These are phyloP conservation scores for Eremobia ochroleuca DNA, from an alignment of 2,888 invertebrate genomes.

Conservation along the genomic window DNA sequence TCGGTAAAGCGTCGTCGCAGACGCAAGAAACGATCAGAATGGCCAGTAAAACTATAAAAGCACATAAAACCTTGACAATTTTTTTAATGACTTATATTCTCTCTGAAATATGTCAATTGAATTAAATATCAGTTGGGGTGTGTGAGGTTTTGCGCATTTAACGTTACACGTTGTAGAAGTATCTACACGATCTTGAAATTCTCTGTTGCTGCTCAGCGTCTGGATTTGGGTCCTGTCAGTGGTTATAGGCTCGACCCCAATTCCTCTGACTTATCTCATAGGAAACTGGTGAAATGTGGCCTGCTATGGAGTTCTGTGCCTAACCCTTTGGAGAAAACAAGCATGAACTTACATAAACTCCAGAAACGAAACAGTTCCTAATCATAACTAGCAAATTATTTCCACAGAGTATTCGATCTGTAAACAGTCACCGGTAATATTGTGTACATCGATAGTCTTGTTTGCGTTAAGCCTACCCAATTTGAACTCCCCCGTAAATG, in stretches of 20 bases:
- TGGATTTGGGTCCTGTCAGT: neutral
- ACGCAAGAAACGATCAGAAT: too few species aligned
- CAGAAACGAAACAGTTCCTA: neutral
- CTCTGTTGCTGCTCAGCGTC: neutral
- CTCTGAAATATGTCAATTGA: too few species aligned
- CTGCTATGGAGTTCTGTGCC: too few species aligned
- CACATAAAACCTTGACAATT: too few species aligned
- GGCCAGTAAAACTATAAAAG: too few species aligned
- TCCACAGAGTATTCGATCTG: slow-evolving; percentile 16
- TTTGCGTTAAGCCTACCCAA: slow-evolving; percentile 52
- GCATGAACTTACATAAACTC: neutral
- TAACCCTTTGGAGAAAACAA: neutral
- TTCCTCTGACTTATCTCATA: neutral
- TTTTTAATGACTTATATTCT: too few species aligned
- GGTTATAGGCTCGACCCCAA: accelerated
- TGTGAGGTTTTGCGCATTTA: too few species aligned
- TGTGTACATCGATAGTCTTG: slow-evolving; percentile 45
- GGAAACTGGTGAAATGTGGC: too few species aligned
- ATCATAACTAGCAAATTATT: slow-evolving; percentile 33
- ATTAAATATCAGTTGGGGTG: too few species aligned
- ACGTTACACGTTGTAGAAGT: too few species aligned
- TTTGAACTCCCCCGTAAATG: slow-evolving; percentile 50
- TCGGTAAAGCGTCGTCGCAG: too few species aligned
- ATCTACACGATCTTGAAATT: neutral
- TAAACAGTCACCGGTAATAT: slow-evolving; percentile 49